Evolutionary conservation across 2,113 vertebrate genomes (phyloP).

Genomic region (Bubo scandiacus): DNA sequence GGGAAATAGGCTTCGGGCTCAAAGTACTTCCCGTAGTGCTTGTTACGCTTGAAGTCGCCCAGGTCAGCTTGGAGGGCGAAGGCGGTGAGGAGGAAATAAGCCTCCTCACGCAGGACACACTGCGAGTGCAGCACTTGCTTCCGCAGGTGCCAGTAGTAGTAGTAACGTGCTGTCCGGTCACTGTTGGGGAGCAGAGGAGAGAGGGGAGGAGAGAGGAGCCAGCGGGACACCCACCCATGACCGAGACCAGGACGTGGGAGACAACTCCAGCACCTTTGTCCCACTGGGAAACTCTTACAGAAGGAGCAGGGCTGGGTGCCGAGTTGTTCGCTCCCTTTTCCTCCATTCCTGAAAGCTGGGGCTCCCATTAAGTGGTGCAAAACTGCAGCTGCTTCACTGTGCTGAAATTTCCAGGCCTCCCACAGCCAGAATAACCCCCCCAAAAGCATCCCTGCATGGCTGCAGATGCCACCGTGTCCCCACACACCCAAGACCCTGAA

Average conservation of each 20-base stretch:
- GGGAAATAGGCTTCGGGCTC: conserved; percentile 97
- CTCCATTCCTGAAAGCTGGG: accelerated
- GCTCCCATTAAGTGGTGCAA: not conserved
- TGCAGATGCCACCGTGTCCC: not conserved
- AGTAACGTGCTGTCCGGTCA: conserved; percentile 91
- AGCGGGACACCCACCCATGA: not conserved
- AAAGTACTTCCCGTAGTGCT: conserved; percentile 96
- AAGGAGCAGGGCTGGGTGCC: not conserved
- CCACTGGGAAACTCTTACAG: accelerated
- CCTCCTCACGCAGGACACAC: conserved; percentile 91
- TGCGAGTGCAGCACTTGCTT: conserved; percentile 95
- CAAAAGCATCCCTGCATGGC: accelerated
- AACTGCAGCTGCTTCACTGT: accelerated
- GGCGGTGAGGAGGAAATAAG: conserved; percentile 96
- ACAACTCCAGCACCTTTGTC: not conserved
- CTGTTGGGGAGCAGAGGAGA: conserved; percentile 61
- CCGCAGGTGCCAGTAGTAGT: conserved; percentile 98
- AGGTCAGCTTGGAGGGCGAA: conserved; percentile 97
- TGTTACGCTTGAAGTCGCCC: conserved; percentile 95
- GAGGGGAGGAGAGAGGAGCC: not conserved
- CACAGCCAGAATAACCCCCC: accelerated
- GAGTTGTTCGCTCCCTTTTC: not conserved
- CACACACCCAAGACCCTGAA: accelerated
- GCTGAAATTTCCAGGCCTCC: not conserved
- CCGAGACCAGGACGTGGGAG: not conserved